Percentiles rank a stretch among this genome's conserved stretches.
Evolutionary conservation across 2,888 invertebrate species (phyloP).

Genomic region (Amiota communis): DNA sequence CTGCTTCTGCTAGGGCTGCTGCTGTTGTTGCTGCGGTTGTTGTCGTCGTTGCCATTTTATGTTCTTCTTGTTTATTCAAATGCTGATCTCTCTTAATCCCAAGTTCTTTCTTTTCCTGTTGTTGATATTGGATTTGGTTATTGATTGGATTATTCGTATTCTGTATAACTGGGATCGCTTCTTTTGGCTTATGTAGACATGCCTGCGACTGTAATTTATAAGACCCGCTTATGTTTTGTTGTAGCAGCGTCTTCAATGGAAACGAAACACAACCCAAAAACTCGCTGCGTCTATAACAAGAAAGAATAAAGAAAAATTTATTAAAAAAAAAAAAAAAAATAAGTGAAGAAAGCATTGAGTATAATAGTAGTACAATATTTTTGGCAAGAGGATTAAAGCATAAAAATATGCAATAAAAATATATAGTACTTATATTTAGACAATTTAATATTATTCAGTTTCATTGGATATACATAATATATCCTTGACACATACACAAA

Average conservation of each 20-base stretch:
- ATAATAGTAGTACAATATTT: too few relatives aligned
- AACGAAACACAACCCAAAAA: constrained; percentile 95
- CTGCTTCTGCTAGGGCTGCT: constrained; percentile 39
- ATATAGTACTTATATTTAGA: too few relatives aligned
- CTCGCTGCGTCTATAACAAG: constrained; percentile 89
- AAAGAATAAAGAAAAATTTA: constrained; percentile 56
- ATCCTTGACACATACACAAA: too few relatives aligned
- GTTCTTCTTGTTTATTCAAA: constrained; percentile 29
- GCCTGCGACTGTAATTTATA: constrained; percentile 83
- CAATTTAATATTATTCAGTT: too few relatives aligned
- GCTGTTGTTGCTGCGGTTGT: constrained; percentile 44
- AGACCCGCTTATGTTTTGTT: constrained; percentile 79
- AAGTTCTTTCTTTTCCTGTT: not conserved
- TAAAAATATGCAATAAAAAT: too few relatives aligned
- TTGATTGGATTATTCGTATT: too few relatives aligned
- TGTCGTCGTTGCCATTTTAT: constrained; percentile 35
- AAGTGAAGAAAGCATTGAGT: too few relatives aligned
- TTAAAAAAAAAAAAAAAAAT: too few relatives aligned
- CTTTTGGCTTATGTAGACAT: constrained; percentile 73
- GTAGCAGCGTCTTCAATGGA: constrained; percentile 86
- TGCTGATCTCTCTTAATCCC: constrained; percentile 11
- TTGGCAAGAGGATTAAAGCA: too few relatives aligned
- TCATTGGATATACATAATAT: too few relatives aligned
- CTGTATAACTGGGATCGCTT: constrained; percentile 23
- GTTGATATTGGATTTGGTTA: constrained; percentile 9